A percentile compares a stretch with the other conserved stretches of the same genome.
Conservation (phyloP, 1,140 invertebrate species). For the Drosophila nebulosa region DNA sequence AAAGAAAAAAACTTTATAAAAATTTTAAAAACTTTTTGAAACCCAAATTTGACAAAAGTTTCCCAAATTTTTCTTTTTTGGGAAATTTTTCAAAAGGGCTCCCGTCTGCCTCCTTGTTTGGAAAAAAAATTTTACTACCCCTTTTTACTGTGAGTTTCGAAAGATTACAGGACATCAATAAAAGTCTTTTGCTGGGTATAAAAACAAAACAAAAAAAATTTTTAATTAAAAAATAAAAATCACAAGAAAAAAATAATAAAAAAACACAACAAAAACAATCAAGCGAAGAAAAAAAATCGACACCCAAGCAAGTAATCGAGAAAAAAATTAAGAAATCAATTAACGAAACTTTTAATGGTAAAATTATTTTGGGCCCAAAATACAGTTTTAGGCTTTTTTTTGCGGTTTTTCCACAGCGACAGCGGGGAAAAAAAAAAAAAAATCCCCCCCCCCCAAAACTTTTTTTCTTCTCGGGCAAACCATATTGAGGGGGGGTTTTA, state of each 20-base stretch:
- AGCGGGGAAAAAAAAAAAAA: slow-evolving; percentile 2
- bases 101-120: no score
- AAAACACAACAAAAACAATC: neutral
- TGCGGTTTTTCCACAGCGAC: slow-evolving; percentile 29
- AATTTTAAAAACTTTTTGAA: no score
- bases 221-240: neutral
- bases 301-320: neutral
- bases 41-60: no score
- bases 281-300: slow-evolving; percentile 2
- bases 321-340: slow-evolving; percentile 34
- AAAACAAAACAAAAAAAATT: no score
- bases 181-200: no score
- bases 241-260: neutral
- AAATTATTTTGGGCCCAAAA: slow-evolving; percentile 29
- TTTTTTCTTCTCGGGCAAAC: slow-evolving; percentile 26
- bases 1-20: no score
- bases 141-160: no score
- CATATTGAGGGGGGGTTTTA: slow-evolving; percentile 24
- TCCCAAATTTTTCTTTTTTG: no score
- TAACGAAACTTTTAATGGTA: slow-evolving; percentile 60
- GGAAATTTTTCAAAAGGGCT: no score
- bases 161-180: no score
- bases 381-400: slow-evolving; percentile 48
- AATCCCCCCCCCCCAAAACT: no score
- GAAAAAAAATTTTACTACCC: no score